Conservation (phyloP, 2,797 vertebrate species). For the Phalloptychus januarius region DNA sequence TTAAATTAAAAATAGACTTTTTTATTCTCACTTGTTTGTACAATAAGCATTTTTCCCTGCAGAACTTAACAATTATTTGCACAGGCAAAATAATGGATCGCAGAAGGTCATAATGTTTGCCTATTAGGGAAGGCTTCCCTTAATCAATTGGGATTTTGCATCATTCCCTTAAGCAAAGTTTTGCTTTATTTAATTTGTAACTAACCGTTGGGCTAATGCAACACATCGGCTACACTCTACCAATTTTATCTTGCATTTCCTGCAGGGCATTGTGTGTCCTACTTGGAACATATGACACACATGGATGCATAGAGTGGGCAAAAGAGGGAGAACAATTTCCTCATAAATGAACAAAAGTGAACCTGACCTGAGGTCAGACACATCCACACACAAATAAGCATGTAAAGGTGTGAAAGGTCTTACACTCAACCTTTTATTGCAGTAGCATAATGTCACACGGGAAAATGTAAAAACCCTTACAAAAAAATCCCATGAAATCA, state of each 20-base stretch:
- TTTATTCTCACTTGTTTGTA: not conserved
- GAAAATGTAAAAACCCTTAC: too few species aligned
- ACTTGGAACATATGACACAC: constrained; percentile 65
- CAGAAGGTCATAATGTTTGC: constrained; percentile 38
- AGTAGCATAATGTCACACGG: not conserved
- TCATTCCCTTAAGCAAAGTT: constrained; percentile 36
- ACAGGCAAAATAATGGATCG: constrained; percentile 39
- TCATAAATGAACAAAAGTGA: constrained; percentile 50
- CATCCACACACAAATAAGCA: not conserved
- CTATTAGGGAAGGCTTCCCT: constrained; percentile 28
- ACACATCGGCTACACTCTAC: constrained; percentile 48
- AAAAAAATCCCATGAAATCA: too few species aligned
- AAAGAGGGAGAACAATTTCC: constrained; percentile 33
- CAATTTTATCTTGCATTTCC: constrained; percentile 37
- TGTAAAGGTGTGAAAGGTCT: not conserved
- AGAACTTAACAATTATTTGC: constrained; percentile 21
- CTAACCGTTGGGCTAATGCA: constrained; percentile 59
- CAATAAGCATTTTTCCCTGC: constrained; percentile 4
- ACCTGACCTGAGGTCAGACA: constrained; percentile 1
- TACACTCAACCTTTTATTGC: not conserved
- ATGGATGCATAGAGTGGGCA: constrained; percentile 46
- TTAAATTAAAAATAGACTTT: not conserved
- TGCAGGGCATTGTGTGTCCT: constrained; percentile 65
- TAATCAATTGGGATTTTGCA: constrained; percentile 46
- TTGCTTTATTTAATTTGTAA: constrained; percentile 61